Evolutionary conservation across 2,888 invertebrate species (phyloP), one percentile per base, ranked within the genome.

Genomic region (Hemicrepidius hirtus): DNA sequence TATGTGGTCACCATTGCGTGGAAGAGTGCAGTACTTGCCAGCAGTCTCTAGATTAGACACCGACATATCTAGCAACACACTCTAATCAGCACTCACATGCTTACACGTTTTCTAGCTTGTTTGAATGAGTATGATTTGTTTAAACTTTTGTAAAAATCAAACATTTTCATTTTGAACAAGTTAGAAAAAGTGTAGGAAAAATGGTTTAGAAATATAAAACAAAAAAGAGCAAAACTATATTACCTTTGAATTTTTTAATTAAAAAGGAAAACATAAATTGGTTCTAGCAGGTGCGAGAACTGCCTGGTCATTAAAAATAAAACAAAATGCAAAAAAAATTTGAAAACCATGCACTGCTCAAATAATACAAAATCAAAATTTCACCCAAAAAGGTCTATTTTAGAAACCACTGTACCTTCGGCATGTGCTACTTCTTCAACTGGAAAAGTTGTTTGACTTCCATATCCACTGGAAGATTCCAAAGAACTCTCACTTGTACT

Each of bases 401-500:
- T 20, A 49, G n/a, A 9, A 59, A 50, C 18, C 10, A 28, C 13
- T 12, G 82, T 82, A 90, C 90, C 90, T 75, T 84, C 83, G 44
- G 75, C 77, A 32, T 82, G 82, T 21, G 71, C 68, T 28, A 77
- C 78, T 67, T 91, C 91, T 75, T 91, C 90, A 0, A 87, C 87
- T 0, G 92, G 91, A 81, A 93, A 91, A 9, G 92, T 92, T 0
- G 92, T 93, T 82, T 94, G 94, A 81, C 93, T 94, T 50, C 93
- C 93, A 81, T 94, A 94, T 0, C 93, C 93, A 77, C 93, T 93
- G 28, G 93, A 93, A 0, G 93, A 93, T 78, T 93, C 93, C 62
- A 93, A 85, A 0, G 93, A 93, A 13, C 93, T 93, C 81, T 93
- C 93, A 77, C 93, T 93, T 16, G 92, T 92, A 81, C 91, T 92